Percentiles rank a stretch among this genome's conserved stretches.
Evolutionary conservation across 1,140 invertebrate species (phyloP).

Genomic region (Drosophila guanche): DNA sequence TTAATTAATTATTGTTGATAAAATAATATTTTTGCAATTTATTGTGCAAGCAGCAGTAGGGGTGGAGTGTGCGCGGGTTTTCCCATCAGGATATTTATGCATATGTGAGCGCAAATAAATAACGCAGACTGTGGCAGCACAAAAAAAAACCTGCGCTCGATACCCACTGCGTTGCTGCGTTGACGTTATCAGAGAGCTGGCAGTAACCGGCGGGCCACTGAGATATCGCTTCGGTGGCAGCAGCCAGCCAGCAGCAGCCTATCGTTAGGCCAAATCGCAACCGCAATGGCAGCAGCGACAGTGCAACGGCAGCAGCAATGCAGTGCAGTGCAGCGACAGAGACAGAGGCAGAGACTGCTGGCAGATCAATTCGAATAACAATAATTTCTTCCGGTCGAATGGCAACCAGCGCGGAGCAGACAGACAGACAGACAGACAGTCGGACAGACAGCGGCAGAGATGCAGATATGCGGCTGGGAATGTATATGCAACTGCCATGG

Average conservation of each 20-base stretch:
- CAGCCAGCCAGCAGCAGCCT: conserved; percentile 7
- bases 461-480: conserved; percentile 37
- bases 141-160: conserved; percentile 27
- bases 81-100: conserved; percentile 64
- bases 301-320: conserved; percentile 35
- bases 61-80: conserved; percentile 14
- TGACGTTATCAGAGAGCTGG: conserved; percentile 72
- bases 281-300: conserved; percentile 32
- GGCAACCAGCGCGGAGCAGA: conserved; percentile 28
- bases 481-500: conserved; percentile 56
- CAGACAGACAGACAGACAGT: conserved; percentile 24
- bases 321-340: conserved; percentile 15
- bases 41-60: conserved; percentile 63
- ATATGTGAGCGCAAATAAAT: conserved; percentile 75
- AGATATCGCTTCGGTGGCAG: conserved; percentile 62
- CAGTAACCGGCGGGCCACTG: conserved; percentile 50
- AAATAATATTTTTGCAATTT: conserved; percentile 83
- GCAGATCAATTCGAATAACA: conserved; percentile 81
- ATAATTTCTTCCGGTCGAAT: conserved; percentile 79
- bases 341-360: conserved; percentile 25
- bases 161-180: conserved; percentile 36
- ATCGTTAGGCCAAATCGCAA: conserved; percentile 28
- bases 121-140: conserved; percentile 37
- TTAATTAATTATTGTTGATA: conserved; percentile 83
- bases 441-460: conserved; percentile 29